These are phyloP conservation scores for Muscidifurax raptorellus DNA, from an alignment of 1,140 invertebrate species.

Conservation along the genomic window DNA sequence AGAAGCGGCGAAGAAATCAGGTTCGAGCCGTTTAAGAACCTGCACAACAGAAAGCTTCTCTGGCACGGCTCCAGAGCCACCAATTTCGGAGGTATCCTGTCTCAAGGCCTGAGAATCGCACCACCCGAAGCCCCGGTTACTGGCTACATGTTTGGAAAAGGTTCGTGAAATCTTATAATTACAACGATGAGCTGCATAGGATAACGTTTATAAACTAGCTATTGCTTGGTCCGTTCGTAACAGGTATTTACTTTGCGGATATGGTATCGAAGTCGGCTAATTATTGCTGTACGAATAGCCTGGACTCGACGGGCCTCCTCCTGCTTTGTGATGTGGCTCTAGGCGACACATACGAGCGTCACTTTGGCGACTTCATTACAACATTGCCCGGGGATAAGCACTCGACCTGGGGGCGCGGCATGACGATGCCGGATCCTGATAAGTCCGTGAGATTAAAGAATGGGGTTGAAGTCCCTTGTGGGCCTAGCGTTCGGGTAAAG, in stretches of 20 bases:
- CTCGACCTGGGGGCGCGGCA: slow-evolving; percentile 87
- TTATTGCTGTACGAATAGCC: slow-evolving; percentile 90
- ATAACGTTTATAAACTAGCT: too few relatives aligned
- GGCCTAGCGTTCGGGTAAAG: slow-evolving; percentile 73
- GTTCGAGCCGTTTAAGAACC: slow-evolving; percentile 88
- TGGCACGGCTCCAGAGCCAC: slow-evolving; percentile 98
- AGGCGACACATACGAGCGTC: slow-evolving; percentile 91
- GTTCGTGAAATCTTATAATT: slow-evolving; percentile 72
- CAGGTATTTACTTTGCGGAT: slow-evolving; percentile 93
- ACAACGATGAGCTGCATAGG: too few relatives aligned
- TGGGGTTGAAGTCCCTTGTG: slow-evolving; percentile 87
- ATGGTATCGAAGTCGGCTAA: slow-evolving; percentile 99
- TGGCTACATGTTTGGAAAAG: slow-evolving; percentile 99
- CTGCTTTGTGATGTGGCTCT: slow-evolving; percentile 97
- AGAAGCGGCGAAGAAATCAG: slow-evolving; percentile 88
- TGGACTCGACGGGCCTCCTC: slow-evolving; percentile 87
- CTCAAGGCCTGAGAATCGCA: slow-evolving; percentile 97
- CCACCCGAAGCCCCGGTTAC: slow-evolving; percentile 95
- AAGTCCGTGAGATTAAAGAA: slow-evolving; percentile 69
- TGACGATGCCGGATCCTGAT: slow-evolving; percentile 82
- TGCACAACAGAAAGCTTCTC: slow-evolving; percentile 91
- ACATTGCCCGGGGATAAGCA: slow-evolving; percentile 87
- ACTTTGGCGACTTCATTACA: slow-evolving; percentile 82
- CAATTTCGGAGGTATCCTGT: slow-evolving; percentile 97
- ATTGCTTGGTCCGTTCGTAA: too few relatives aligned